Evolutionary conservation across 2,888 invertebrate genomes (phyloP).

Genomic region (Lottia gigantea): DNA sequence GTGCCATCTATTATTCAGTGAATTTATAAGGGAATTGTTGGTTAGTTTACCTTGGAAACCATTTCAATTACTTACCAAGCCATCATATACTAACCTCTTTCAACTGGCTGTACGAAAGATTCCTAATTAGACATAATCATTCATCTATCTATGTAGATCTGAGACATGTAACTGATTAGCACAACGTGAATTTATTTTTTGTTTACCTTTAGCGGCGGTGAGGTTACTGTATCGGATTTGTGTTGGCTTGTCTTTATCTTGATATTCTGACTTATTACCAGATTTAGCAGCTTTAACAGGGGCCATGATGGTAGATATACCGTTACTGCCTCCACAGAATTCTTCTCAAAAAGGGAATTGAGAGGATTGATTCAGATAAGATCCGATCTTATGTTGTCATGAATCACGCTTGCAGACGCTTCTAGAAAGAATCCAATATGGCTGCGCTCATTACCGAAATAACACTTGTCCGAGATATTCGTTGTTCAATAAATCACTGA

Average conservation of each 20-base stretch:
- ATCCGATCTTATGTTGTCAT: background rate
- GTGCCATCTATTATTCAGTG: slow-evolving; percentile 14
- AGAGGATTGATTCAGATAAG: slow-evolving; percentile 11
- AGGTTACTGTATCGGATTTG: slow-evolving; percentile 96
- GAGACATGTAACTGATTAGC: too few relatives aligned
- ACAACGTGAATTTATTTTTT: too few relatives aligned
- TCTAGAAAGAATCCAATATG: slow-evolving; percentile 31
- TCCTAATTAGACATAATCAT: too few relatives aligned
- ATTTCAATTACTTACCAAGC: too few relatives aligned
- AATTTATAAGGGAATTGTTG: background rate
- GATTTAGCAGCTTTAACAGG: slow-evolving; percentile 16
- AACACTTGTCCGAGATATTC: background rate
- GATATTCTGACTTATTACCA: slow-evolving; percentile 57
- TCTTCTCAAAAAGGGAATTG: background rate
- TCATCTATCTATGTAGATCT: too few relatives aligned
- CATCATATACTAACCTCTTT: too few relatives aligned
- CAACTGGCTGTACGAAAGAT: too few relatives aligned
- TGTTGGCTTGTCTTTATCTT: slow-evolving; percentile 81
- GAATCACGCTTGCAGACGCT: slow-evolving; percentile 25
- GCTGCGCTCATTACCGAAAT: slow-evolving; percentile 19
- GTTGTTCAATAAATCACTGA: background rate
- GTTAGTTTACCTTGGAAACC: too few relatives aligned
- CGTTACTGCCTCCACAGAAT: slow-evolving; percentile 9
- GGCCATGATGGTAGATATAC: slow-evolving; percentile 27
- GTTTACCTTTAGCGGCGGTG: slow-evolving; percentile 94